Evolutionary conservation across 2,888 invertebrate genomes (phyloP).

Genomic region (Campaea margaritaria): DNA sequence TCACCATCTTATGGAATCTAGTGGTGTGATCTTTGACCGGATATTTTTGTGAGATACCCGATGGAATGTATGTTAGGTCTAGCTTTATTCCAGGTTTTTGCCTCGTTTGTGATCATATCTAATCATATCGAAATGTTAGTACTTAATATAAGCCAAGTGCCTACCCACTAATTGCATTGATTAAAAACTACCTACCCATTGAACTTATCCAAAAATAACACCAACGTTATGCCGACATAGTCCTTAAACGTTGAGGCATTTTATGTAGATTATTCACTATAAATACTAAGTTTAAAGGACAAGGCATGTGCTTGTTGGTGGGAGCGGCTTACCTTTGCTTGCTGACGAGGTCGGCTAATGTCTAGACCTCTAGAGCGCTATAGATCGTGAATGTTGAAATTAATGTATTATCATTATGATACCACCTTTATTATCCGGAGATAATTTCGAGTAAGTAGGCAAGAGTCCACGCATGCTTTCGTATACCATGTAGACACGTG

Average conservation of each 20-base stretch:
- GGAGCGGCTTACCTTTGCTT: constrained; percentile 61
- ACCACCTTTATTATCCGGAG: background rate
- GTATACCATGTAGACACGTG: background rate
- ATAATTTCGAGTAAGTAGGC: no score
- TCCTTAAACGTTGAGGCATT: constrained; percentile 14
- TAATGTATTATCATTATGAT: constrained; percentile 12
- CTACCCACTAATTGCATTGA: background rate
- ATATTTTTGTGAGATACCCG: no score
- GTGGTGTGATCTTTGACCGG: no score
- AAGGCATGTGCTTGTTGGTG: constrained; percentile 44
- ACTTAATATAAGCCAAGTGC: background rate
- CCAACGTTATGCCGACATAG: constrained; percentile 47
- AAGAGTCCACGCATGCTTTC: no score
- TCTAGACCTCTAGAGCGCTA: constrained; percentile 38
- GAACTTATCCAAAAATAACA: background rate
- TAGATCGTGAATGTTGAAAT: constrained; percentile 12
- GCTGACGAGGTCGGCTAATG: constrained; percentile 57
- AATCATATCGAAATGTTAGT: no score
- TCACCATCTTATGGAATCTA: no score
- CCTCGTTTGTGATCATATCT: no score
- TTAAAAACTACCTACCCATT: no score
- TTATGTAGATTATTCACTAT: constrained; percentile 44
- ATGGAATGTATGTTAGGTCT: no score
- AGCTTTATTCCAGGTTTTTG: no score
- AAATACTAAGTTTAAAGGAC: constrained; percentile 55